Percentiles rank a stretch among this genome's conserved stretches.
Conservation (phyloP, 2,113 vertebrate genomes). For the Gopherus flavomarginatus region DNA sequence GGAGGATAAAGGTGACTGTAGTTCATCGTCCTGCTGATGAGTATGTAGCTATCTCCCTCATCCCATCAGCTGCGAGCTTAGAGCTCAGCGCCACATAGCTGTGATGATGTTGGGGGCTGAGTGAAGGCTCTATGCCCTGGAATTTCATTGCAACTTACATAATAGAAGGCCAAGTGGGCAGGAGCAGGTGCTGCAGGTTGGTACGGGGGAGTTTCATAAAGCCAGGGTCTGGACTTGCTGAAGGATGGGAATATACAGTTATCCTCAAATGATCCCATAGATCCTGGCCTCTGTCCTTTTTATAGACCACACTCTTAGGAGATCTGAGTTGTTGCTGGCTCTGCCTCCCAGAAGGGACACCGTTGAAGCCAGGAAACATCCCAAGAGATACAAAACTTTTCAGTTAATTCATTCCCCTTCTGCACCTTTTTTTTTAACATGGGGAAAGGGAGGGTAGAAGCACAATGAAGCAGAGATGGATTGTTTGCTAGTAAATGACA, state of each 20-base stretch:
- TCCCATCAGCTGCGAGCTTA: not conserved
- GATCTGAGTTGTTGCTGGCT: not conserved
- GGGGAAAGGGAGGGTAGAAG: not conserved
- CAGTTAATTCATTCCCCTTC: not conserved
- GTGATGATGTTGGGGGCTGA: not conserved
- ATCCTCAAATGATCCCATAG: not conserved
- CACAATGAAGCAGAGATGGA: not conserved
- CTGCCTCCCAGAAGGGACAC: not conserved
- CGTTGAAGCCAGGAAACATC: not conserved
- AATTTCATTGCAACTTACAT: not conserved
- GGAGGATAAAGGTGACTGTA: not conserved
- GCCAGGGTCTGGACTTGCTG: too few species aligned
- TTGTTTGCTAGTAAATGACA: not conserved
- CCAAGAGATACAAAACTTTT: not conserved
- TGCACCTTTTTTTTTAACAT: not conserved
- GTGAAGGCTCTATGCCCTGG: not conserved
- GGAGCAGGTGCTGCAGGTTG: not conserved
- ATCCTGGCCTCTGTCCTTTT: not conserved
- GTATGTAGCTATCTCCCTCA: not conserved
- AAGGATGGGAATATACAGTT: not conserved
- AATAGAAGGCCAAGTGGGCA: not conserved
- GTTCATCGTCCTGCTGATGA: not conserved
- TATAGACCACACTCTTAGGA: not conserved
- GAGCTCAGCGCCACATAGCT: not conserved
- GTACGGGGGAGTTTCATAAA: not conserved